Evolutionary conservation across 2,888 invertebrate genomes (phyloP).

Genomic region (Agrotis puta): DNA sequence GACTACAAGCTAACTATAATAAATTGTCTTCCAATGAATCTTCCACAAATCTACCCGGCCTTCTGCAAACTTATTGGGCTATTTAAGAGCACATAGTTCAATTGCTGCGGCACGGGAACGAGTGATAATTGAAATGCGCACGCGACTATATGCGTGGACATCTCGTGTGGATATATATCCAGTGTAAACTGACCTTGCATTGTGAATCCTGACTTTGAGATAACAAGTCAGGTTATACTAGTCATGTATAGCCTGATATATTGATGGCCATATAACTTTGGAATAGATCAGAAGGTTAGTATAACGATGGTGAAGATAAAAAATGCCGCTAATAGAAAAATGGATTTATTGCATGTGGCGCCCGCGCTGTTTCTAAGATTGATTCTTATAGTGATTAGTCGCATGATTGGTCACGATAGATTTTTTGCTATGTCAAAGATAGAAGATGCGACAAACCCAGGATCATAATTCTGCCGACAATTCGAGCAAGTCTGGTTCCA

Average conservation of each 20-base stretch:
- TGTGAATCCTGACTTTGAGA: no score
- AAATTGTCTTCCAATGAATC: constrained; percentile 46
- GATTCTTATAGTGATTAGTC: constrained; percentile 15
- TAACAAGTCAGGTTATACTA: neutral
- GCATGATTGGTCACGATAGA: constrained; percentile 4
- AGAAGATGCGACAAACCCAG: neutral
- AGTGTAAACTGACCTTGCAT: neutral
- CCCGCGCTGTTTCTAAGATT: constrained; percentile 8
- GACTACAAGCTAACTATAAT: neutral
- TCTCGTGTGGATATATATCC: neutral
- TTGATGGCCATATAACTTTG: neutral
- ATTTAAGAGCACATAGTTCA: constrained; percentile 63
- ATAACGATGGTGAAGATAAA: neutral
- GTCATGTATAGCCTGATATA: neutral
- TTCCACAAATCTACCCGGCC: constrained; percentile 50
- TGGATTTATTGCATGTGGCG: constrained; percentile 24
- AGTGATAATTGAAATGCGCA: constrained; percentile 67
- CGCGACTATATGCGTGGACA: constrained; percentile 55
- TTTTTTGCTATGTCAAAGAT: neutral
- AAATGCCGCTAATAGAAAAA: constrained; percentile 23
- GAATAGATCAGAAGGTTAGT: constrained; percentile 32
- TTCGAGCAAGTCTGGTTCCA: neutral
- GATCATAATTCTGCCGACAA: neutral
- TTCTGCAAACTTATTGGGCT: constrained; percentile 46
- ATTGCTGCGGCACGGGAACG: constrained; percentile 45